phyloP scores from a whole-genome alignment of 2,113 vertebrate species.

The Vanacampus margaritifer region DNA sequence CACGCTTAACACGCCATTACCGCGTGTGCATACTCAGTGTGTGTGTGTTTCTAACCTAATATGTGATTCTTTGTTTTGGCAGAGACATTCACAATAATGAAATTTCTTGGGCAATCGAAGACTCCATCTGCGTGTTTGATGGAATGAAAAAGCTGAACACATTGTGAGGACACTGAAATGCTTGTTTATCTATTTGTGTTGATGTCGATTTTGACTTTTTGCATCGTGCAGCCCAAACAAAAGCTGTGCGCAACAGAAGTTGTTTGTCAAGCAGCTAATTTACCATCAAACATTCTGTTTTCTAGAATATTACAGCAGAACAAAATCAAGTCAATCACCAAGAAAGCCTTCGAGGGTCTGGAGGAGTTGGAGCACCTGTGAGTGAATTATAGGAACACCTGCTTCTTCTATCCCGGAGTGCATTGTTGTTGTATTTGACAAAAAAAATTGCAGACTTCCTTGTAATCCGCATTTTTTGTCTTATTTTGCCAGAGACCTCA shows the following conservation, averaged over 20 bases:
- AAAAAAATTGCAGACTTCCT: constrained; percentile 1
- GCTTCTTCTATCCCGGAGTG: background rate
- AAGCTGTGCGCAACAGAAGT: constrained; percentile 1
- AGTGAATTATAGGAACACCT: constrained; percentile 60
- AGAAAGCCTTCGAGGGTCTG: constrained; percentile 91
- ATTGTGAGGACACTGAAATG: constrained; percentile 74
- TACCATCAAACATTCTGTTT: constrained; percentile 20
- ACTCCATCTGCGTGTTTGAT: constrained; percentile 93
- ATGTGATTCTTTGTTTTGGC: constrained; percentile 38
- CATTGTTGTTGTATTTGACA: constrained; percentile 8
- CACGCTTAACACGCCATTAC: background rate
- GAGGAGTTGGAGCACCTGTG: constrained; percentile 90
- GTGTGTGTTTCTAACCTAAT: background rate
- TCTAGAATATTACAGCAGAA: constrained; percentile 87
- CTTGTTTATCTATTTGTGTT: background rate
- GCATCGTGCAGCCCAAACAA: background rate
- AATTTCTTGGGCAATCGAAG: constrained; percentile 97
- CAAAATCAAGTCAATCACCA: constrained; percentile 93
- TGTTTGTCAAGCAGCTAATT: background rate
- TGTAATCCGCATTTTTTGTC: constrained; percentile 21
- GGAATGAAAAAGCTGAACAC: constrained; percentile 86
- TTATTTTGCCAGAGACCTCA: constrained; percentile 80
- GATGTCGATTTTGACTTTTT: background rate
- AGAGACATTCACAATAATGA: constrained; percentile 94
- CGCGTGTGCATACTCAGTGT: background rate